These are phyloP conservation scores for Rhagonycha fulva DNA, from an alignment of 2,888 invertebrate genomes.

Conservation along the genomic window DNA sequence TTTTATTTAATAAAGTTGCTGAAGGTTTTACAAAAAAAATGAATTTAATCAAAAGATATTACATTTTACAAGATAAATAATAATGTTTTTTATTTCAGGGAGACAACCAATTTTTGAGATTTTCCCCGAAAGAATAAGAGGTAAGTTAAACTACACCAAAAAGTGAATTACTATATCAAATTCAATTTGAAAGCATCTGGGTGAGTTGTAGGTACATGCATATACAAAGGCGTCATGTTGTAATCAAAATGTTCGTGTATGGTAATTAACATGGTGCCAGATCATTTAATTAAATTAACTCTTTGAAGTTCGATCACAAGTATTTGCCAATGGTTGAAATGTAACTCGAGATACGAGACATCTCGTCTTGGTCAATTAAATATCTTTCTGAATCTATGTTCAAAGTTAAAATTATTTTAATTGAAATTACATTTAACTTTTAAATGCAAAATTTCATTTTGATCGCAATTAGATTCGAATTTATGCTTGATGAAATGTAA, in stretches of 20 bases:
- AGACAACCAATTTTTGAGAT: background rate
- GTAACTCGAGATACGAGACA: conserved; percentile 20
- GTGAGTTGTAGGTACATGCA: background rate
- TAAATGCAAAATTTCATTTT: background rate
- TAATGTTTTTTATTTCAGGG: background rate
- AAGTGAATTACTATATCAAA: background rate
- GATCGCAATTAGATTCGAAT: background rate
- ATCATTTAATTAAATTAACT: conserved; percentile 43
- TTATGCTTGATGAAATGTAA: background rate
- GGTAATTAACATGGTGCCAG: conserved; percentile 41
- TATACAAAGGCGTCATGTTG: conserved; percentile 37
- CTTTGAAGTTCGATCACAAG: conserved; percentile 40
- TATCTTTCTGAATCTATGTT: conserved; percentile 2
- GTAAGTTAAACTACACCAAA: background rate
- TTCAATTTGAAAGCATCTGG: background rate
- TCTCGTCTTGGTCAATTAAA: conserved; percentile 24
- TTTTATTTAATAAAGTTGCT: background rate
- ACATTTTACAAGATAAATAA: background rate
- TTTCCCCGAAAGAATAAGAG: background rate
- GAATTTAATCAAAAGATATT: background rate
- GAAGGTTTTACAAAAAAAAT: background rate
- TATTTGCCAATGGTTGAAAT: conserved; percentile 18
- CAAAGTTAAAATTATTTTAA: background rate
- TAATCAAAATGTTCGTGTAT: conserved; percentile 37
- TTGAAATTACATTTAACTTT: background rate